Base-by-base conservation (phyloP, 2,113 vertebrate species). In the Tachycineta bicolor region DNA sequence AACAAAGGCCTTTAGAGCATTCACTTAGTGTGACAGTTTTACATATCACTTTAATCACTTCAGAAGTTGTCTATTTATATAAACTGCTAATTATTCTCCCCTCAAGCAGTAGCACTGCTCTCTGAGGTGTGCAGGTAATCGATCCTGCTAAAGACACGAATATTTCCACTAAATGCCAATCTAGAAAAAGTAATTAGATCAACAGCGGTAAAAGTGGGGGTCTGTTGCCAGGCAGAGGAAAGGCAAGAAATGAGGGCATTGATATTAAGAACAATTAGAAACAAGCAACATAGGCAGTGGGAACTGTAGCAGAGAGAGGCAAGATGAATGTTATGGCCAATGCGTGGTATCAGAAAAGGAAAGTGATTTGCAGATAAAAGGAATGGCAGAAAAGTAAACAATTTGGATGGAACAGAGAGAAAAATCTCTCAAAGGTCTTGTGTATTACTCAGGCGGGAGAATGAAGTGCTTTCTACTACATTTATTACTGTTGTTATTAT, bases 61-160 rank as follows among this genome's bases (percentile, higher is more conserved):
- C 77, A 93, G 95, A 95, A 95, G 89, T n/a, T 94, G 89, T 89
- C 81, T 90, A 49, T 94, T 89, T 94, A 71, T 89, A 89, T 71
- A 84, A 92, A 58, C 44, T 87, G 71, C 62, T 92, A 94, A 91
- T 95, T 91, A 81, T 82, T 95, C 83, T 94, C 49, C 87, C 93
- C 77, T 92, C 88, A 31, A 95, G 83, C 77, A 82, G 58, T 31
- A 82, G 28, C 44, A 68, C 65, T 89, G 83, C 53, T 94, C 80
- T 95, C 83, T 56, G 89, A 96, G 93, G 91, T 92, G 91, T 53
- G 37, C 44, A 84, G 64, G 64, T 87, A 95, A 97, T 92, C 12
- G 4, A 87, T 94, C 60, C 68, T 89, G 39, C 83, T 92, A 83
- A 95, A 95, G 83, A 95, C 73, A 64, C 37, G 52, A 95, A 75